Evolutionary conservation across 2,888 invertebrate genomes (phyloP).

Genomic region (Sarcophaga subvicina): DNA sequence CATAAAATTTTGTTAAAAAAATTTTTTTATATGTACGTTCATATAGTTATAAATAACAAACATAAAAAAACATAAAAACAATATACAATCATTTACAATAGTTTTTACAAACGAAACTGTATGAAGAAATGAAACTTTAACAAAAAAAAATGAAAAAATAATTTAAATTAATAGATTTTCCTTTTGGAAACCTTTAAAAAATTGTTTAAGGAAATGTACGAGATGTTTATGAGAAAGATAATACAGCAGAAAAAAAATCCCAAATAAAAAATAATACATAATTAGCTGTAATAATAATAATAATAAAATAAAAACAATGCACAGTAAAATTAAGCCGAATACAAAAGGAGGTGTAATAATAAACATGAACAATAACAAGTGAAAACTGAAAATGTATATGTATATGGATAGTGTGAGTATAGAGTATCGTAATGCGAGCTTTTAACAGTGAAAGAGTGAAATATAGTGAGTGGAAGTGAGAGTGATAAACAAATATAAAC

Average conservation of each 20-base stretch:
- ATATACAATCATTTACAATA: constrained; percentile 42
- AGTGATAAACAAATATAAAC: constrained; percentile 17
- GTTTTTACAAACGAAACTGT: constrained; percentile 20
- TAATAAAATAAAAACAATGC: constrained; percentile 14
- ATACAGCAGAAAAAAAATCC: neutral
- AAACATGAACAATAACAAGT: neutral
- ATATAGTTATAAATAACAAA: neutral
- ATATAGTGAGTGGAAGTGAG: neutral
- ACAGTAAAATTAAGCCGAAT: constrained; percentile 31
- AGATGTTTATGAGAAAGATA: neutral
- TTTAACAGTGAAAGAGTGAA: neutral
- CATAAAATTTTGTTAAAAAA: constrained; percentile 32
- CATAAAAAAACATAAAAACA: constrained; percentile 28
- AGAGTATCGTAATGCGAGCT: neutral
- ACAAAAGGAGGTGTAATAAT: constrained; percentile 30
- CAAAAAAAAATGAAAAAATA: neutral
- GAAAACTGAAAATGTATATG: neutral
- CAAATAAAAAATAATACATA: too few relatives aligned
- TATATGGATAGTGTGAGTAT: neutral
- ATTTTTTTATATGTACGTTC: too few relatives aligned
- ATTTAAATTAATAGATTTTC: neutral
- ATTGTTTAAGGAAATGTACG: constrained; percentile 22
- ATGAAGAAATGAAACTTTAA: neutral
- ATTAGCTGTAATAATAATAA: too few relatives aligned
- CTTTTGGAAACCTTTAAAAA: neutral